Percentiles rank a stretch among this genome's conserved stretches.
phyloP scores from a whole-genome alignment of 2,888 invertebrate species.

The Myopa testacea region DNA sequence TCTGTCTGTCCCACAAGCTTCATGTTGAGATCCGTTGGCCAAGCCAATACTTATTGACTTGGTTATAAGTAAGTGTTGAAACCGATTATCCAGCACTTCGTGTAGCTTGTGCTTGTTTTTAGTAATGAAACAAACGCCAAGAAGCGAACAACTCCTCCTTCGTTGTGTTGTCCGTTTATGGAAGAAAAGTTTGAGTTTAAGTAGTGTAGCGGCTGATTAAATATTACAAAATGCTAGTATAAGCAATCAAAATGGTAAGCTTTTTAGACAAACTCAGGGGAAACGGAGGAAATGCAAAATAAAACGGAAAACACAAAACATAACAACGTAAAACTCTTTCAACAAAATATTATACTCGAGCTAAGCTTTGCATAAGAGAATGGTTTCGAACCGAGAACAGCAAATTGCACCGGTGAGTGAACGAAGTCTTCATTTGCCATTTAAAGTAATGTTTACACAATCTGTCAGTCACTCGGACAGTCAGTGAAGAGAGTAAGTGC shows the following conservation, averaged over 20 bases:
- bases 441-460: neutral
- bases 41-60: constrained; percentile 25
- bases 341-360: neutral
- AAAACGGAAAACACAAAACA: neutral
- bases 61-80: constrained; percentile 30
- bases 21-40: constrained; percentile 1
- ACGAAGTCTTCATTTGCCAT: constrained; percentile 16
- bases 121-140: constrained; percentile 41
- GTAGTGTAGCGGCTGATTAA: neutral
- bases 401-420: constrained; percentile 49
- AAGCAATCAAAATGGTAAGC: neutral
- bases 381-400: constrained; percentile 49
- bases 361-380: constrained; percentile 3
- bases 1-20: constrained; percentile 1
- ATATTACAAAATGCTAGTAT: constrained; percentile 7
- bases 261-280: neutral
- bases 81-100: neutral
- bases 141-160: constrained; percentile 35
- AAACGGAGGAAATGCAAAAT: neutral
- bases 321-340: neutral
- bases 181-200: neutral
- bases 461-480: neutral
- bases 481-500: neutral
- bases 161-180: neutral
- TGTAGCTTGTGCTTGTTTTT: constrained; percentile 23